Evolutionary conservation across 2,113 vertebrate species (phyloP), one percentile per base, ranked within the genome.

Genomic region (Psettodes erumei): DNA sequence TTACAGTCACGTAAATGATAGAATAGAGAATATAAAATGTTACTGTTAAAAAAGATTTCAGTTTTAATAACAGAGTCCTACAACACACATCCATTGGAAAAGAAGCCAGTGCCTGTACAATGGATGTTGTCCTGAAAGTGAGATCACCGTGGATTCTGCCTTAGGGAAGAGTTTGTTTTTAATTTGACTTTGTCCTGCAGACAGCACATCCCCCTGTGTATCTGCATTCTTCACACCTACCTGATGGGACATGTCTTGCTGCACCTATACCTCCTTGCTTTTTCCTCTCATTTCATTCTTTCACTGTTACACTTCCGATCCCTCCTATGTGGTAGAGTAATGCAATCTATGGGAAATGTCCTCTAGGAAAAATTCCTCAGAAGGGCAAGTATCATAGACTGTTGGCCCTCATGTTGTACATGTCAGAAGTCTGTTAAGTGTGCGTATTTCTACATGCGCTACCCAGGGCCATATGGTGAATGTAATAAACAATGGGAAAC

Each of bases 401-500:
- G 3, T 9, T 21, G 32, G 21, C 12, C 15, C 28, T 5, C 18
- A 37, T 21, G 19, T n/a, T 33, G 15, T 50, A 19, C 10, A 25
- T 47, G 35, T 58, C 13, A 3, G 15, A 21, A 13, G 11, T 23
- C 48, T 38, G 10, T 16, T 43, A 5, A 23, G 54, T 42, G 25
- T 74, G 55, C 53, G 16, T 48, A n/a, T 12, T 45, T 12, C 9
- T 60, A 11, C 27, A 35, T 45, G 27, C 28, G 50, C 23, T 35
- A 21, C 40, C 62, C 53, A 27, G 9, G 72, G 61, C 67, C 61
- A 80, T 79, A 80, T 71, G 55, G 54, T 71, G 32, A 78, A 43
- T 51, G 45, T 38, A 72, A 54, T 80, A 75, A 82, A 80, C 75
- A 88, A 82, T 79, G 40, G 33, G 43, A 76, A 48, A 54, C 48